phyloP scores from a whole-genome alignment of 2,113 vertebrate species.

The Channa argus region DNA sequence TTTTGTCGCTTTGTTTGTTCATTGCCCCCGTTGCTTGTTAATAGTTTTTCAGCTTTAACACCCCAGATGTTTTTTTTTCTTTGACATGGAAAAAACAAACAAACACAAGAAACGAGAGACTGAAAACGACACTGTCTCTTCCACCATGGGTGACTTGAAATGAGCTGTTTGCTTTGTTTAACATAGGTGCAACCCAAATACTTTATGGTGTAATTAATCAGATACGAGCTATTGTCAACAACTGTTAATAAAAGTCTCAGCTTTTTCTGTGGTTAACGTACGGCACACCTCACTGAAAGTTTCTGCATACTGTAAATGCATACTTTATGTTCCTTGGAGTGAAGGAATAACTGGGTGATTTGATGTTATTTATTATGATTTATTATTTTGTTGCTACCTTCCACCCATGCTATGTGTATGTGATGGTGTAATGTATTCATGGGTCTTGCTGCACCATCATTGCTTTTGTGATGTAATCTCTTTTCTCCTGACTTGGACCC shows the following conservation, averaged over 20 bases:
- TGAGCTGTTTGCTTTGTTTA: constrained; percentile 49
- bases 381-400: constrained; percentile 57
- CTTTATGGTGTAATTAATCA: constrained; percentile 34
- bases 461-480: constrained; percentile 82
- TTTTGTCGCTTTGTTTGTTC: constrained; percentile 45
- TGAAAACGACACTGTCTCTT: constrained; percentile 56
- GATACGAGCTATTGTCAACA: constrained; percentile 33
- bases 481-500: constrained; percentile 75
- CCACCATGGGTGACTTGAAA: constrained; percentile 52
- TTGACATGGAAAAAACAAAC: constrained; percentile 47
- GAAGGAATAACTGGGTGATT: constrained; percentile 65
- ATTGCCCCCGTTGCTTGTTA: constrained; percentile 67
- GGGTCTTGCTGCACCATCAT: constrained; percentile 69
- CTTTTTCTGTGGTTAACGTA: constrained; percentile 48
- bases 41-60: constrained; percentile 78
- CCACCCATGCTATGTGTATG: constrained; percentile 41
- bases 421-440: constrained; percentile 73
- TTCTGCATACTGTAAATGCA: constrained; percentile 20
- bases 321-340: constrained; percentile 41
- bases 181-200: constrained; percentile 22
- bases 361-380: constrained; percentile 74
- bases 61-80: constrained; percentile 74
- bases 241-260: constrained; percentile 37
- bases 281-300: constrained; percentile 12
- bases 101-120: constrained; percentile 69